Conservation (phyloP, 2,797 vertebrate species). For the Arctocebus calabarensis region DNA sequence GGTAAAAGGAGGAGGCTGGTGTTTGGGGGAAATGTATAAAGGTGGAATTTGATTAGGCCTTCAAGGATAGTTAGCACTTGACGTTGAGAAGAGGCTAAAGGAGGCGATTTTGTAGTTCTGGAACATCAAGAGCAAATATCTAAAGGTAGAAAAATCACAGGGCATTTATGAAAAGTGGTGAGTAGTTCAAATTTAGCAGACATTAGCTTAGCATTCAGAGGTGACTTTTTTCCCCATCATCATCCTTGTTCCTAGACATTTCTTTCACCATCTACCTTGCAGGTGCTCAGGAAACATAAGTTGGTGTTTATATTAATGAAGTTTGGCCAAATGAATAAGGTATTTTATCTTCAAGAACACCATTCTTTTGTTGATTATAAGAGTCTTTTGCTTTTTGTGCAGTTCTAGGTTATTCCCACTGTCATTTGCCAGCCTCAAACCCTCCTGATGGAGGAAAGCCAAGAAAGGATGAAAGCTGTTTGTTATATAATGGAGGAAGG, state of each 20-base stretch:
- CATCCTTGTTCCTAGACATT: conserved; percentile 24
- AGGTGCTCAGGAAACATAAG: conserved; percentile 60
- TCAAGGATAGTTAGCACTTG: conserved; percentile 44
- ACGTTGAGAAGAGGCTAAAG: conserved; percentile 1
- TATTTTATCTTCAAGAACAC: neutral
- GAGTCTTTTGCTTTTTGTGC: neutral
- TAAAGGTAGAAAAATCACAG: conserved; percentile 38
- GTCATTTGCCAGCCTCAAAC: neutral
- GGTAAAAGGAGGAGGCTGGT: neutral
- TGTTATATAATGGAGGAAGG: neutral
- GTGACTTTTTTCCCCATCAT: neutral
- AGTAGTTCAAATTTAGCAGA: conserved; percentile 41
- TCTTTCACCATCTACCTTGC: conserved; percentile 3
- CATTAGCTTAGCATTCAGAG: conserved; percentile 43
- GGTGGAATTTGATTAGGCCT: conserved; percentile 3
- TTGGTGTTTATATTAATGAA: conserved; percentile 61
- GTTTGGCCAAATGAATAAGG: neutral
- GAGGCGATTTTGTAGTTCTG: conserved; percentile 31
- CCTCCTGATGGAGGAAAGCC: neutral
- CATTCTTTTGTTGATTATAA: neutral
- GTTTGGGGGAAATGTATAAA: neutral
- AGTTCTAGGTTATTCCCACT: neutral
- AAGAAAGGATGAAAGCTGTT: conserved; percentile 8
- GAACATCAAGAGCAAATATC: conserved; percentile 1
- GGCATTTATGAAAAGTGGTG: neutral